Base-by-base conservation (phyloP, 2,797 vertebrate species). In the Neomorphus geoffroyi region DNA sequence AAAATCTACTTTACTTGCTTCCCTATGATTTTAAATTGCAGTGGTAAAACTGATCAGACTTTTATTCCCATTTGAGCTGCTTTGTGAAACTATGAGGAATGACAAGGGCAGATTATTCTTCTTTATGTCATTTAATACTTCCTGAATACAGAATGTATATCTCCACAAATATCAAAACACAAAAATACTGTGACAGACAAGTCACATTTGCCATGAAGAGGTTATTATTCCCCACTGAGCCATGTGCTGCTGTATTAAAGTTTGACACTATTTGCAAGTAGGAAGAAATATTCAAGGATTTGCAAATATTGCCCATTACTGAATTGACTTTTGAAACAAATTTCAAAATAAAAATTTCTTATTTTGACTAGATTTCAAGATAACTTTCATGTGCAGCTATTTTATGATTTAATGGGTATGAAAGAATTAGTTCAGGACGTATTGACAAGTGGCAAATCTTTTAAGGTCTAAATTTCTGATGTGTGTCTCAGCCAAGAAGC, bases 11-110 rank as follows among this genome's bases (percentile, higher is more conserved):
- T 53, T 66, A 65, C 35, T 73, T 79, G 28, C 56, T 53, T 56
- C 50, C n/a, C 28, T 74, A 57, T 48, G 61, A 83, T 82, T 94
- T 91, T 33, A 95, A 32, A n/a, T 35, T 73, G 23, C 69, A 70
- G 45, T 11, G 50, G 6, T 39, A 90, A 69, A 79, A 83, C 28
- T 54, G 60, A 82, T 81, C 32, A 85, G 81, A 91, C 24, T 5
- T 67, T 73, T 45, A 79, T 67, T 78, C 15, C 27, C 27, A 24
- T 39, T 67, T 9, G 14, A 56, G 17, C 41, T 80, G 48, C 61
- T 77, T 66, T 64, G 32, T 32, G 45, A 54, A 77, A 71, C 4
- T 13, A 41, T 21, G 5, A 87, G 45, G 50, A 72, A 37, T 17
- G 11, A 56, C n/a, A 73, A 72, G 32, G 28, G 22, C 18, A 92